Conservation (phyloP, 2,797 vertebrate species). For the Astyanax mexicanus region DNA sequence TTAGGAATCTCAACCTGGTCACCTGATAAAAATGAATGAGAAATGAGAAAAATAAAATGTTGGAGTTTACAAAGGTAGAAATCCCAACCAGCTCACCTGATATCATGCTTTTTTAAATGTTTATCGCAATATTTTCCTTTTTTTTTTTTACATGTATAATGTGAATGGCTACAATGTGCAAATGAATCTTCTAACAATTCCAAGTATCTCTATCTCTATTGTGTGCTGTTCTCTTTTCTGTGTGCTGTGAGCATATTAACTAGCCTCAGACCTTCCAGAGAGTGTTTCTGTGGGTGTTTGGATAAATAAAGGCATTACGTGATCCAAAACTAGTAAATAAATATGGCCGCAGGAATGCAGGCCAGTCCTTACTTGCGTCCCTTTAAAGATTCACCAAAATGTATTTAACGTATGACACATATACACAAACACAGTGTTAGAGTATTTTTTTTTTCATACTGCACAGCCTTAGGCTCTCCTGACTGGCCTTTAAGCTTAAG, state of each 20-base stretch:
- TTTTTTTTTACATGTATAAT: no score
- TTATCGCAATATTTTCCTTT: no score
- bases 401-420: background rate
- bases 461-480: background rate
- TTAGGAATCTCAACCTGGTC: no score
- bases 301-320: background rate
- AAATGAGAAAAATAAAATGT: no score
- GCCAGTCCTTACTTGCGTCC: background rate
- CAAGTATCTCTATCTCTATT: no score
- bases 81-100: no score
- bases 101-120: no score
- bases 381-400: background rate
- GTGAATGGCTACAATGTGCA: background rate
- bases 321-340: background rate
- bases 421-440: background rate
- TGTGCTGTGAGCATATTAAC: no score
- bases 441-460: background rate
- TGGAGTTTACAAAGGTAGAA: no score
- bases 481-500: slow-evolving; percentile 16
- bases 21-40: no score
- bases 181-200: background rate
- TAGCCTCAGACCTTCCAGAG: background rate
- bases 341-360: background rate
- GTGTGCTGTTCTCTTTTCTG: no score
- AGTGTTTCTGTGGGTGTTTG: background rate